Conservation (phyloP, 2,888 invertebrate genomes). For the Octodonta nipae region DNA sequence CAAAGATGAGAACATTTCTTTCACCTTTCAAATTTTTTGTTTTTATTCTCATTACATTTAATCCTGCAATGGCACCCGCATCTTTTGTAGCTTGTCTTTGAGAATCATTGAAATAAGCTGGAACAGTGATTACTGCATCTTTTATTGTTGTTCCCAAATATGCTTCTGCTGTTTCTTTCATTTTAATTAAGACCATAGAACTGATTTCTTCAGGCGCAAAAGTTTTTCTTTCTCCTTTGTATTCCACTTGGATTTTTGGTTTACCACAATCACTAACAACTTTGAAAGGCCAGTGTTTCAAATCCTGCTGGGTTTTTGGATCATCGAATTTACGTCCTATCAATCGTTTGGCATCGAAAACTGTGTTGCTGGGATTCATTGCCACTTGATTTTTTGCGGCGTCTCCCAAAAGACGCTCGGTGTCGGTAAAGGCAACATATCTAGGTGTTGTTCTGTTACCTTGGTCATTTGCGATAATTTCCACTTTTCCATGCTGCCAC, state of each 20-base stretch:
- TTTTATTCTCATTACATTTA: slow-evolving; percentile 70
- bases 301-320: slow-evolving; percentile 60
- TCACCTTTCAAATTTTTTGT: slow-evolving; percentile 36
- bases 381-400: slow-evolving; percentile 60
- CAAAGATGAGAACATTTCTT: slow-evolving; percentile 48
- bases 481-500: slow-evolving; percentile 70
- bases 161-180: slow-evolving; percentile 24
- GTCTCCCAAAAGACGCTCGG: slow-evolving; percentile 54
- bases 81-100: slow-evolving; percentile 70
- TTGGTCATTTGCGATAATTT: slow-evolving; percentile 74
- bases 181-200: slow-evolving; percentile 48
- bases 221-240: slow-evolving; percentile 48
- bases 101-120: slow-evolving; percentile 44
- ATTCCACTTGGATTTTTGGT: slow-evolving; percentile 55
- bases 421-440: slow-evolving; percentile 60
- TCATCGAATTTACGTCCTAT: slow-evolving; percentile 71
- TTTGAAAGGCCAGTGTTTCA: slow-evolving; percentile 75
- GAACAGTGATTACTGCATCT: slow-evolving; percentile 35
- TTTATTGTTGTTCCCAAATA: slow-evolving; percentile 43
- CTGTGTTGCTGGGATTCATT: slow-evolving; percentile 60
- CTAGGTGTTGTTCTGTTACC: slow-evolving; percentile 77
- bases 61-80: slow-evolving; percentile 46
- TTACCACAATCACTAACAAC: slow-evolving; percentile 52
- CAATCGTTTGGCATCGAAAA: slow-evolving; percentile 57
- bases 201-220: slow-evolving; percentile 60